phyloP scores from a whole-genome alignment of 2,888 invertebrate species.

The Dryococelus australis region DNA sequence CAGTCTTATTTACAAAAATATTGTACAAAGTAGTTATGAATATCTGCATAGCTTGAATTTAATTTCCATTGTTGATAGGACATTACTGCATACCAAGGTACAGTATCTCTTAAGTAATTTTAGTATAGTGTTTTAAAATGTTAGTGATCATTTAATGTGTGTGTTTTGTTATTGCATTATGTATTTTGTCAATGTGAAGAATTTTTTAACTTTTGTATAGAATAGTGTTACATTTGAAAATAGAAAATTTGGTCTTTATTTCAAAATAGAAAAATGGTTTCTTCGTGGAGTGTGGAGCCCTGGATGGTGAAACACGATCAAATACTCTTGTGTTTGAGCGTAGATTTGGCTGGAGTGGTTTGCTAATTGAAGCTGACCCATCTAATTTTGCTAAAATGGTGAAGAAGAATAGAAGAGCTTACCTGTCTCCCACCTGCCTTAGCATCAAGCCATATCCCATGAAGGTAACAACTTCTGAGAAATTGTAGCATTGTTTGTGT shows the following conservation, averaged over 20 bases:
- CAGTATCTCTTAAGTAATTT: too few relatives aligned
- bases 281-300: conserved; percentile 65
- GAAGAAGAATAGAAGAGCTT: conserved; percentile 59
- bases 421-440: conserved; percentile 61
- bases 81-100: too few relatives aligned
- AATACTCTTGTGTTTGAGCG: conserved; percentile 63
- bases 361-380: conserved; percentile 64
- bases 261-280: conserved; percentile 58
- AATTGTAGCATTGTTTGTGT: too few relatives aligned
- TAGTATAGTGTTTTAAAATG: too few relatives aligned
- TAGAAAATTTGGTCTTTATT: not conserved
- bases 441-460: conserved; percentile 57
- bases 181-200: not conserved
- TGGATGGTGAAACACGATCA: conserved; percentile 64
- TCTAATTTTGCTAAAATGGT: conserved; percentile 59
- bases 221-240: not conserved
- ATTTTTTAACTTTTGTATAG: not conserved
- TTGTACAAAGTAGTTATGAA: too few relatives aligned
- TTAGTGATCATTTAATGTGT: too few relatives aligned
- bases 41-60: too few relatives aligned
- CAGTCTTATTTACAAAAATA: not conserved
- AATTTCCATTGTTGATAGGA: too few relatives aligned
- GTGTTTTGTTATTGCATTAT: too few relatives aligned
- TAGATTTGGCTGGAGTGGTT: conserved; percentile 60
- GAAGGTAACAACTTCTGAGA: conserved; percentile 53